Evolutionary conservation across 2,113 vertebrate species (phyloP), one percentile per base, ranked within the genome.

Genomic region (Arizona elegans): DNA sequence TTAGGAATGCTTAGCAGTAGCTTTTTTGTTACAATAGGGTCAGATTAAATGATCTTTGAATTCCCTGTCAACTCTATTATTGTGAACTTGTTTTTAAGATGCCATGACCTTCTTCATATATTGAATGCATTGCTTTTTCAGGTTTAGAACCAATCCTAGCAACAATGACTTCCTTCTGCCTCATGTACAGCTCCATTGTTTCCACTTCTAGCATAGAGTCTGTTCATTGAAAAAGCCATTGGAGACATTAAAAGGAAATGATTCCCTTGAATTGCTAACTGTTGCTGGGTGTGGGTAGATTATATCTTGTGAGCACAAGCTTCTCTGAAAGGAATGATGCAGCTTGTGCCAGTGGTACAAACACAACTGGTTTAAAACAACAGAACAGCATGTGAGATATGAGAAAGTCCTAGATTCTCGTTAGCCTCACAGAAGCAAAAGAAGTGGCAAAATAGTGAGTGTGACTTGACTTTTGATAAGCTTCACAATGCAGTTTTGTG

Each of bases 301-400:
- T 59, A 58, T 38, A 50, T 58, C n/a, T 50, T 89, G 92, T 59
- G 55, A 38, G 47, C 50, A 17, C n/a, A 92, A 43, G 33, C 26
- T 92, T 92, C 23, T 33, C 50, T 92, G 59, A n/a, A 23, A 62
- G 89, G 26, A 86, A n/a, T 50, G 29, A 90, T 90, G 88, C 47
- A 93, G 52, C 88, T 86, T 86, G 43, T 59, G 54, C 55, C 54
- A 90, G 54, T 47, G 21, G 29, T 75, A 38, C 62, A 89, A 54
- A 89, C 65, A 90, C 11, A 81, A 90, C 43, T 86, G 21, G 56
- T 17, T 90, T 43, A 92, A 90, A 52, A 92, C 70, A 89, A 86
- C 56, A 13, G 43, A 86, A 53, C 43, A 52, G 43, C 92, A 86
- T 86, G 75, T 6, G 43, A 86, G 24, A n/a, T 90, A n/a, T 85